Base-by-base conservation (phyloP, 2,797 vertebrate genomes). In the Nothura maculosa region DNA sequence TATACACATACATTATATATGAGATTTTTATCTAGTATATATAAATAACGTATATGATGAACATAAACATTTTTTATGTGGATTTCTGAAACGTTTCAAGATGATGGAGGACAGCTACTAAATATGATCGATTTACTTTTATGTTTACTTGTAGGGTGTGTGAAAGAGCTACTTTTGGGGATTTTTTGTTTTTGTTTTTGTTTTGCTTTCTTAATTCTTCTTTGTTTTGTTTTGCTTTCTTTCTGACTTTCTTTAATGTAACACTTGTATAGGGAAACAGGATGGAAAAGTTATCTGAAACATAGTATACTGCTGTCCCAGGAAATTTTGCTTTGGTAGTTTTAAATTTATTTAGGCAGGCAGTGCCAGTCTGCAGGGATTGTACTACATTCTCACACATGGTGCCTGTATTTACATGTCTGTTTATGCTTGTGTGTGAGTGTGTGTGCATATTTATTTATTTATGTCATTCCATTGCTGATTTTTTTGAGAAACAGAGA, bases 211-310 rank as follows among this genome's bases (percentile, higher is more conserved):
- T n/a, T n/a, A n/a, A n/a, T n/a, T n/a, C n/a, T n/a, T n/a, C n/a
- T n/a, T n/a, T n/a, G n/a, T n/a, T n/a, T n/a, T n/a, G n/a, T n/a
- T n/a, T n/a, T n/a, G n/a, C n/a, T n/a, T n/a, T n/a, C n/a, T n/a
- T n/a, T n/a, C n/a, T n/a, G n/a, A n/a, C 3, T 63, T 69, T 7
- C 6, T 89, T 55, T 63, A 12, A 25, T 45, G 32, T 18, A 27
- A 19, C 27, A 69, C 5, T 3, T 4, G 0, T 43, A 42, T 18
- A 18, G 75, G 5, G 2, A 70, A 50, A 2, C 5, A 50, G 52
- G 22, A n/a, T 57, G 27, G 47, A 61, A 28, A 67, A 34, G 3
- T 19, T 15, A 43, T 32, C 21, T n/a, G 38, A 78, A 72, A 34
- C 61, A 36, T 19, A 57, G 8, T 2, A 12, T 2, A 0, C 55